These are phyloP conservation scores for Rynchops niger DNA, from an alignment of 2,113 vertebrate genomes.

Conservation along the genomic window DNA sequence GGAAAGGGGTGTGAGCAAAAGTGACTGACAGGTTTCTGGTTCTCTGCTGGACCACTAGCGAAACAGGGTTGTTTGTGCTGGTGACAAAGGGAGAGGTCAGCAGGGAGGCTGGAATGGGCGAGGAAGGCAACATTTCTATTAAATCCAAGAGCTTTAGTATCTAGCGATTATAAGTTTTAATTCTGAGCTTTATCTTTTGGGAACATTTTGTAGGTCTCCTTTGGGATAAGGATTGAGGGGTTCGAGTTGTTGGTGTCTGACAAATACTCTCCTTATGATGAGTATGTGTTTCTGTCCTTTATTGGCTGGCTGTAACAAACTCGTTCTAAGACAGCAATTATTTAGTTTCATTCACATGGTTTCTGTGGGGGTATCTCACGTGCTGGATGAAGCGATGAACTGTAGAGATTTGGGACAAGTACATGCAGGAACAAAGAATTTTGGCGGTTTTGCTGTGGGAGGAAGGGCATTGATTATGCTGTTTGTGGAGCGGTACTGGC, in stretches of 20 bases:
- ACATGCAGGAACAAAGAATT: conserved; percentile 23
- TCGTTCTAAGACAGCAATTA: background rate
- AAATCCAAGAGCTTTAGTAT: background rate
- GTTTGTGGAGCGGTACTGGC: background rate
- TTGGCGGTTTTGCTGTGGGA: background rate
- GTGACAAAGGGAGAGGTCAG: conserved; percentile 20
- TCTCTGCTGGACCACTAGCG: background rate
- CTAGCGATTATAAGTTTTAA: background rate
- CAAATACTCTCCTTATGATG: background rate
- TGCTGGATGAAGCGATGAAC: background rate
- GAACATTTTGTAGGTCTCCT: background rate
- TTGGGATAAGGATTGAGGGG: background rate
- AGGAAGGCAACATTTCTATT: background rate
- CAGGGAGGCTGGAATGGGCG: background rate
- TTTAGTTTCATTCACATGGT: background rate
- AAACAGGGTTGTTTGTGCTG: background rate
- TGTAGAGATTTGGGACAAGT: background rate
- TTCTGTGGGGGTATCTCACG: background rate
- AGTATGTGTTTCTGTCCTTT: background rate
- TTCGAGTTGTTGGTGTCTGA: background rate
- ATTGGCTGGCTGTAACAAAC: background rate
- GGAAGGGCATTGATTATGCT: conserved; percentile 16
- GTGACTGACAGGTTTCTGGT: background rate
- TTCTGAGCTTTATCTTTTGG: background rate
- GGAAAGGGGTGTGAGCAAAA: background rate